Conservation (phyloP, 2,888 invertebrate genomes). For the Sphecodes monilicornis region DNA sequence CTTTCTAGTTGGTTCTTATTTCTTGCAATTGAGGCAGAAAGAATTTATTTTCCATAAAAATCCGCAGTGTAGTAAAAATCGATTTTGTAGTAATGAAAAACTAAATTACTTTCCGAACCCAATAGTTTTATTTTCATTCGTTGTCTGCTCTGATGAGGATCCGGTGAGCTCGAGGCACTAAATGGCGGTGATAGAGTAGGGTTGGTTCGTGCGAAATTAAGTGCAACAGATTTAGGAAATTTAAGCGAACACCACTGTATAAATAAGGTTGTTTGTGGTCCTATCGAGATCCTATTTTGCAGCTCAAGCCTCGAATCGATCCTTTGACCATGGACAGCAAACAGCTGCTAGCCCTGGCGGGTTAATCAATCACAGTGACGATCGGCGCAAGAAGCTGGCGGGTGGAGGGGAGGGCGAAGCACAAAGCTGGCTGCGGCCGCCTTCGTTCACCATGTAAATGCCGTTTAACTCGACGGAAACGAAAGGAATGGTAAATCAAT, state of each 20-base stretch:
- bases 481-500: conserved; percentile 47
- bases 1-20: too few species aligned
- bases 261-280: conserved; percentile 13
- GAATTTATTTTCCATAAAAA: too few species aligned
- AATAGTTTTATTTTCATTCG: too few species aligned
- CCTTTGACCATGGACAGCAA: background rate
- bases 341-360: conserved; percentile 25
- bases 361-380: conserved; percentile 47
- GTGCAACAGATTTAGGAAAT: background rate
- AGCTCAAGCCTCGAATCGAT: conserved; percentile 27
- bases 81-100: too few species aligned
- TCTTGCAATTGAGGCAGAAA: too few species aligned
- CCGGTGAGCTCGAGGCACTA: too few species aligned
- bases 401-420: too few species aligned
- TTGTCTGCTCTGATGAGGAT: too few species aligned
- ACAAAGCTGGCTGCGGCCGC: background rate
- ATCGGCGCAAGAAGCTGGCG: conserved; percentile 30
- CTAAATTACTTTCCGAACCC: too few species aligned
- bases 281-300: conserved; percentile 36
- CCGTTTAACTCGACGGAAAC: conserved; percentile 36
- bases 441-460: conserved; percentile 27
- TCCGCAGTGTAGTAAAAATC: too few species aligned
- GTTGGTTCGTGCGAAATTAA: background rate
- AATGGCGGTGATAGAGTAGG: background rate
- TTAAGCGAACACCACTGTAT: background rate